phyloP scores from a whole-genome alignment of 2,888 invertebrate genomes.

The Synanthedon myopaeformis region DNA sequence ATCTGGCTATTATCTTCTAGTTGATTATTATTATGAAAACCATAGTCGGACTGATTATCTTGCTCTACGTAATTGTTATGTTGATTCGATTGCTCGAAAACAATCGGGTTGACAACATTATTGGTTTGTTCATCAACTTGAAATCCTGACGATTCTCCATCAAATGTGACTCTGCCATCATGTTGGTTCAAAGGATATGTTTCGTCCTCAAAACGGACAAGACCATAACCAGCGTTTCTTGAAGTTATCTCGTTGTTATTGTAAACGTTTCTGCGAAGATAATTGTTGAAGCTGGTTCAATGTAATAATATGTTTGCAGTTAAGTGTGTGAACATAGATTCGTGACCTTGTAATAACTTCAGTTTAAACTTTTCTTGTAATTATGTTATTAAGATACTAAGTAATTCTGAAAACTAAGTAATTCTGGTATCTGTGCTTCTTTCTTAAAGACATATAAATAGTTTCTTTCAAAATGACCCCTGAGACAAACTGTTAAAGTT shows the following conservation, averaged over 20 bases:
- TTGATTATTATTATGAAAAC: not conserved
- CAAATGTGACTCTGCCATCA: constrained; percentile 10
- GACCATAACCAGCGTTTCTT: constrained; percentile 11
- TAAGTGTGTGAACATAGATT: not conserved
- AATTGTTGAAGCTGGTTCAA: not conserved
- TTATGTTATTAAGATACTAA: not conserved
- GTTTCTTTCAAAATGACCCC: no score
- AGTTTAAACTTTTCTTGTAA: not conserved
- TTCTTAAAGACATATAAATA: no score
- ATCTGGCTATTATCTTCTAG: not conserved
- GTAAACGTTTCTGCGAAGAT: constrained; percentile 17
- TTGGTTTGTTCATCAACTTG: constrained; percentile 13
- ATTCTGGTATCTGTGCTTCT: no score
- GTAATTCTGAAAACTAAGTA: no score
- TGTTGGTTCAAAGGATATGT: constrained; percentile 5
- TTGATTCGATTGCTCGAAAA: not conserved
- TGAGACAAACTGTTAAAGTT: no score
- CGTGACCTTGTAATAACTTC: not conserved
- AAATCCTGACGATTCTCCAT: constrained; percentile 3
- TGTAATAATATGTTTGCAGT: not conserved
- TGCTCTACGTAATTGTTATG: not conserved
- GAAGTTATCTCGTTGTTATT: constrained; percentile 6
- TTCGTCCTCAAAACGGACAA: constrained; percentile 14
- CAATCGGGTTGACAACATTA: not conserved
- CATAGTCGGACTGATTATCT: no score